Base-by-base conservation (phyloP, 2,888 invertebrate genomes). In the Sphaerophoria rueppellii region DNA sequence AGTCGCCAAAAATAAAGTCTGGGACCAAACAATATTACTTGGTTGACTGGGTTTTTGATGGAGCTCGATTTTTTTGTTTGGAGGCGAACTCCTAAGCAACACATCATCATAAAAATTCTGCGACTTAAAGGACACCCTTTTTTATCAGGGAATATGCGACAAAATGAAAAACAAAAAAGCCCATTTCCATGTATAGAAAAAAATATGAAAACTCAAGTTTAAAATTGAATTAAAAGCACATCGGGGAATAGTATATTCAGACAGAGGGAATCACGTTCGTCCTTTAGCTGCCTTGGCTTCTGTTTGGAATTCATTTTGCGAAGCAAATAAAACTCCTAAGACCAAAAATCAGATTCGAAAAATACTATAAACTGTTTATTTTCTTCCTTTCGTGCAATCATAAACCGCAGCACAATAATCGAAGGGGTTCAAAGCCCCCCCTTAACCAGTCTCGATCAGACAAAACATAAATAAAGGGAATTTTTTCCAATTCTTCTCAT, bases 181-280 rank as follows among this genome's bases (percentile, higher is more conserved):
- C 46, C 78, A 79, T 74, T 74, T 78, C 74, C 70, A 65, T 32
- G 52, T 6, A 54, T 4, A 65, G 14, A 52, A 69, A n/a, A 81
- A 54, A 61, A 61, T 60, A 70, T 46, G 52, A 71, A 60, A 74
- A 78, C 58, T 74, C 48, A 63, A 78, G 78, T 82, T 78, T 82
- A 82, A 82, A 82, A 82, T 82, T 82, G 78, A 82, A 82, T 82
- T 82, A 82, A 82, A 57, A 78, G 74, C 48, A 40, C 52, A 67
- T 40, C 54, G 40, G 5, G 54, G 32, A 67, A 52, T 67, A 40
- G n/a, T 14, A 37, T 3, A 63, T 50, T 35, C 6, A 0, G 37
- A 6, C 9, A 6, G 14, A 11, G 48, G 16, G 12, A 63, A 12
- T 50, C 65, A 37, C 48, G 50, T n/a, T 24, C 9, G 43, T 43